A percentile compares a stretch with the other conserved stretches of the same genome.
Conservation (phyloP, 2,113 vertebrate species). For the Formicarius rufipectus region DNA sequence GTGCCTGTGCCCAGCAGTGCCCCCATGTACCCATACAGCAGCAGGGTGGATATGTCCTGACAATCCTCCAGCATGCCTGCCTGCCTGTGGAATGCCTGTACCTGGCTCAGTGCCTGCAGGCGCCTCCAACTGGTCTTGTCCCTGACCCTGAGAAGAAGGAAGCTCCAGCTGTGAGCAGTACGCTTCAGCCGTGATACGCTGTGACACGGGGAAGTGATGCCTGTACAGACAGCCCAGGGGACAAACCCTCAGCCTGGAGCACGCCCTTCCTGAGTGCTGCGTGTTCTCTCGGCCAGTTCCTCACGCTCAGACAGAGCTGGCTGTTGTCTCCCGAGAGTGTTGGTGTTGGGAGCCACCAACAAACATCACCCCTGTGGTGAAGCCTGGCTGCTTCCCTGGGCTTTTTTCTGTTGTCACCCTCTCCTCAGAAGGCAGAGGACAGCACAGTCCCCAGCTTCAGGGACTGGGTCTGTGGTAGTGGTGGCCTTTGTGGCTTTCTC, state of each 20-base stretch:
- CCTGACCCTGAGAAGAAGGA: slow-evolving; percentile 9
- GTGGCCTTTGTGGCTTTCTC: neutral
- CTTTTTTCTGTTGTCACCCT: neutral
- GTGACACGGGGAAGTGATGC: slow-evolving; percentile 52
- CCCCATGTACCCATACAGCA: neutral
- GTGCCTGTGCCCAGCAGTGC: neutral
- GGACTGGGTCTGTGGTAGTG: neutral
- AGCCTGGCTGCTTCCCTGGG: neutral
- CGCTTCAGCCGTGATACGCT: neutral
- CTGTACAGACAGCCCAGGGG: neutral
- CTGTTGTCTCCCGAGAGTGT: neutral
- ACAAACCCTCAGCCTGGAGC: slow-evolving; percentile 14
- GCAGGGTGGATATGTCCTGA: neutral
- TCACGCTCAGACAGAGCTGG: neutral
- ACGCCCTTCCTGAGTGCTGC: slow-evolving; percentile 47
- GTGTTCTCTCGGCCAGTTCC: neutral
- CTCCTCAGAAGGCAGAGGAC: neutral
- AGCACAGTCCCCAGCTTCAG: rapidly evolving
- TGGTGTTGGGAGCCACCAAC: neutral
- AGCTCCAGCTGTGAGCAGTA: neutral
- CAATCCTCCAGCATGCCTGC: neutral
- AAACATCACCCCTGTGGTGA: neutral
- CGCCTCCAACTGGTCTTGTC: neutral
- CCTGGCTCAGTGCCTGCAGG: neutral
- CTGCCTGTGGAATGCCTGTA: rapidly evolving